A percentile compares a stretch with the other conserved stretches of the same genome.
These are phyloP conservation scores for Philypnodon macrostomus DNA, from an alignment of 2,797 vertebrate species.

Conservation along the genomic window DNA sequence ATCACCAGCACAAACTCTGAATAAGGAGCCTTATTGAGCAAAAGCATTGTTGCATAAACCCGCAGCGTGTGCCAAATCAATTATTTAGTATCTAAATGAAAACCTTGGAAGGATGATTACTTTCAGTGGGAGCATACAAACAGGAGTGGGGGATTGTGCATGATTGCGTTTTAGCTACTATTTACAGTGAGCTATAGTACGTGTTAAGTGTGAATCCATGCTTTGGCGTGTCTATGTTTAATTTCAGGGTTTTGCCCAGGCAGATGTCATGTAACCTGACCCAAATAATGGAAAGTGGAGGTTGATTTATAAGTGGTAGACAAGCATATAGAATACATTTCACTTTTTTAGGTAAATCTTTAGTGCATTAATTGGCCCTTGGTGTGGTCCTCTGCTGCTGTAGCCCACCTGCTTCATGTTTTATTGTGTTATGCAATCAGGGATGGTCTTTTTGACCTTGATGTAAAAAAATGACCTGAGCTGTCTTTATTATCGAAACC, in stretches of 20 bases:
- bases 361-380: too few species aligned
- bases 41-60: conserved; percentile 35
- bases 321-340: conserved; percentile 8
- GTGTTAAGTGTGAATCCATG: conserved; percentile 32
- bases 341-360: too few species aligned
- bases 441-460: too few species aligned
- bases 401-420: too few species aligned
- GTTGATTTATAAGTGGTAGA: conserved; percentile 11
- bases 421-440: too few species aligned
- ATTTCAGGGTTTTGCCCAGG: conserved; percentile 25
- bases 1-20: conserved; percentile 15
- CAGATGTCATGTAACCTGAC: conserved; percentile 22
- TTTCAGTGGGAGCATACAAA: conserved; percentile 34
- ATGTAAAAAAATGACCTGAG: too few species aligned
- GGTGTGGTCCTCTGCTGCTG: too few species aligned
- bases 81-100: conserved; percentile 53
- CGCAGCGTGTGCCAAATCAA: conserved; percentile 40
- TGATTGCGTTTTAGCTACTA: conserved; percentile 30
- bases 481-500: too few species aligned
- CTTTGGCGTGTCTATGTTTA: conserved; percentile 36
- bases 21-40: conserved; percentile 19
- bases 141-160: conserved; percentile 18
- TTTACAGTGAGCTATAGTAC: conserved; percentile 31
- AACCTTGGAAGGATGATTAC: conserved; percentile 42
- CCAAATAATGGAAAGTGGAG: conserved; percentile 19